Conservation (phyloP, 2,797 vertebrate species). For the Acropternis orthonyx region DNA sequence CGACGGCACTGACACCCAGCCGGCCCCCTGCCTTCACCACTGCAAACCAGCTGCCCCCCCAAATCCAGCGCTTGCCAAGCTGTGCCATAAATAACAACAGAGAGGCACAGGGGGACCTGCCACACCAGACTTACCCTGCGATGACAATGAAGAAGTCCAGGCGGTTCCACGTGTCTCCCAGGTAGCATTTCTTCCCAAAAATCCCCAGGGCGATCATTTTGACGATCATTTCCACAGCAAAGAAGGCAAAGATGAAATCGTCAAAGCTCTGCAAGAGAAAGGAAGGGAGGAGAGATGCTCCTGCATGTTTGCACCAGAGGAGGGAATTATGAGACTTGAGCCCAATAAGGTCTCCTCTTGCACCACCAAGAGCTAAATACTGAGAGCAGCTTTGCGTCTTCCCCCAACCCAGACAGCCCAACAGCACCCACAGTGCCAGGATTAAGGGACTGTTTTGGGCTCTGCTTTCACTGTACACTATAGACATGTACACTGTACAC, state of each 20-base stretch:
- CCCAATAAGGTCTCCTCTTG: neutral
- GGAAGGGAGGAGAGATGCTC: neutral
- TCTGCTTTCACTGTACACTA: neutral
- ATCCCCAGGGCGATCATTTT: constrained; percentile 98
- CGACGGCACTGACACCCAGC: accelerated
- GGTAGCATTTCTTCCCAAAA: constrained; percentile 97
- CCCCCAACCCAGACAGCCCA: neutral
- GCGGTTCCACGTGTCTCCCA: constrained; percentile 98
- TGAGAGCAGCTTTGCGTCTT: neutral
- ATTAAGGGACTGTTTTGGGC: neutral
- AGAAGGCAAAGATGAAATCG: constrained; percentile 99
- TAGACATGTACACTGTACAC: neutral
- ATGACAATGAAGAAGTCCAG: constrained; percentile 98
- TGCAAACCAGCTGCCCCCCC: neutral
- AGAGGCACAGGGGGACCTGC: accelerated
- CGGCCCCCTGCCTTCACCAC: neutral
- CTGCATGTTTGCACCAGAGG: accelerated
- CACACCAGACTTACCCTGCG: constrained; percentile 85
- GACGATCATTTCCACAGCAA: constrained; percentile 97
- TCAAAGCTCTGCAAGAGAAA: constrained; percentile 85
- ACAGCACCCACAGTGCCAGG: neutral
- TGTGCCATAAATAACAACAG: neutral
- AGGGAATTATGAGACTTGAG: neutral
- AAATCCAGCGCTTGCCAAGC: neutral
- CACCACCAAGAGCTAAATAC: neutral